phyloP scores from a whole-genome alignment of 2,113 vertebrate genomes.

The Pterocles gutturalis region DNA sequence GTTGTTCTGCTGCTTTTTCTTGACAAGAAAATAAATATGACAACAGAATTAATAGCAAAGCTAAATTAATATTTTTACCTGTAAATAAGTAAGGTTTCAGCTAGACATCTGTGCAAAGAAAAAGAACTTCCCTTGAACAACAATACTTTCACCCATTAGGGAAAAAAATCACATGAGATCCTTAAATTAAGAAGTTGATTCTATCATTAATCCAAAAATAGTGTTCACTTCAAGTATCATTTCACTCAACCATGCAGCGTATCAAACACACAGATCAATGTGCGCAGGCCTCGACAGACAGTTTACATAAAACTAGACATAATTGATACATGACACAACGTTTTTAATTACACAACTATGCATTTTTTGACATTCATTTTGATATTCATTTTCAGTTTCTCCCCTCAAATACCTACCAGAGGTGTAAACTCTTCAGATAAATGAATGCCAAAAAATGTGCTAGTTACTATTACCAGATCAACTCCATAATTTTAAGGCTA shows the following conservation, averaged over 20 bases:
- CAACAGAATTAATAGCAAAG: not conserved
- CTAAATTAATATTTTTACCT: not conserved
- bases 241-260: rapidly evolving
- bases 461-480: not conserved
- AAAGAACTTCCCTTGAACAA: not conserved
- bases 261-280: not conserved
- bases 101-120: not conserved
- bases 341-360: not conserved
- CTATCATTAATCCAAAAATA: not conserved
- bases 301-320: not conserved
- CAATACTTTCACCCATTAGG: not conserved
- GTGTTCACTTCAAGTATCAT: not conserved
- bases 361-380: not conserved
- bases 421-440: not conserved
- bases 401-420: not conserved
- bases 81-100: not conserved
- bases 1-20: not conserved
- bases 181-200: not conserved
- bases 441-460: not conserved
- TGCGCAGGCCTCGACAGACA: not conserved
- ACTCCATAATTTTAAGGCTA: not conserved
- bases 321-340: not conserved
- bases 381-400: not conserved
- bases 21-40: not conserved
- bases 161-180: not conserved